Evolutionary conservation across 2,888 invertebrate genomes (phyloP), one percentile per base, ranked within the genome.

Genomic region (Merodon equestris): DNA sequence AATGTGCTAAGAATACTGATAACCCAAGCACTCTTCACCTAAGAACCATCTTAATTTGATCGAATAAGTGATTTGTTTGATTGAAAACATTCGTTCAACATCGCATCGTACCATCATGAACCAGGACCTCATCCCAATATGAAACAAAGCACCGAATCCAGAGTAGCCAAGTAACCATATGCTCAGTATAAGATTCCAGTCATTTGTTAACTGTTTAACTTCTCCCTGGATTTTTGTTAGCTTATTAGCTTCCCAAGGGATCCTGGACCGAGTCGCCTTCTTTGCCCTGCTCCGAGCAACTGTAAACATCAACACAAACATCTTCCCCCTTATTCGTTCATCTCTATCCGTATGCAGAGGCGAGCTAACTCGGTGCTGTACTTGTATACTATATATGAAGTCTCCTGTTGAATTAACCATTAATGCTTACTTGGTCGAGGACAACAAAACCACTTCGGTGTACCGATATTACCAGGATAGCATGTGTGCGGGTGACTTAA

Each of bases 331-430:
- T 27, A 7, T 7, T 27, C 27, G 7, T 27, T 27, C 48, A 34
- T 19, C 13, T 47, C 34, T 19, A 10, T 14, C n/a, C 15, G 50
- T 12, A 27, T 27, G 42, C 27, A 27, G 3, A 27, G 27, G 27
- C 40, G 10, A 40, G 3, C 40, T 7, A n/a, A n/a, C n/a, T n/a
- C 10, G 5, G 5, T n/a, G 10, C 40, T 45, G 18, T n/a, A 38
- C n/a, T n/a, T 18, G 64, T 53, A 47, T 53, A 54, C 17, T 45
- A 42, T 56, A 47, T 27, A 40, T 19, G 18, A n/a, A 36, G 63
- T 77, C 73, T 74, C 79, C 77, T 79, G 79, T 79, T 79, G 79
- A 79, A 79, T 79, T 79, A 79, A 79, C 79, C 74, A 79, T 79
- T 79, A 79, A 79, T 74, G 68, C 64, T 64, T 54, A 70, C 73